Evolutionary conservation across 2,797 vertebrate genomes (phyloP), one percentile per base, ranked within the genome.

Genomic region (Stomatorhinus walkeri): DNA sequence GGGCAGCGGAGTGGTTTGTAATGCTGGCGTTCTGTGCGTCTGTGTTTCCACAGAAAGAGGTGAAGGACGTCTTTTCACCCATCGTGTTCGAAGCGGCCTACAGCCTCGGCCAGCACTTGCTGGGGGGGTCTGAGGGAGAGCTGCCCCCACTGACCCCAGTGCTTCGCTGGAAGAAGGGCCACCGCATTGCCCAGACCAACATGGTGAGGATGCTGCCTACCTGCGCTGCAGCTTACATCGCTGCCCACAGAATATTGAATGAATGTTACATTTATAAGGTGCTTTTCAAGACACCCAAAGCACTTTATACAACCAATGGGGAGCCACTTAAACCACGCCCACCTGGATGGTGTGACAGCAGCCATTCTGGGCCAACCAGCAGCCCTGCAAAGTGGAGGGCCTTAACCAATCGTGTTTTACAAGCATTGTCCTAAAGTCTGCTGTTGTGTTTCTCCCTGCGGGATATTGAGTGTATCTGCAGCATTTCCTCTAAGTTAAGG

Each of bases 161-260:
- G 91, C 96, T 99, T 24, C 97, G 98, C 89, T 99, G 98, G 98
- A 98, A 95, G 89, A 98, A 97, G 93, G 98, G 98, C 91, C 94
- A 96, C 22, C 98, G 96, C 94, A 97, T 98, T 16, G 96, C 97
- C 1, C 95, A 95, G 56, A 97, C 94, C 92, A 99, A 99, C 90
- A 97, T 98, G 97, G 98, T 99, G 91, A 93, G 90, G 4, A 51
- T 8, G 24, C 48, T 24, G 5, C 24, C 68, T 7, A 2, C 68
- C 68, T 14, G 68, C 68, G 1, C 14, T 72, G 12, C 68, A 72
- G 28, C 64, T 36, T 4, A 72, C 10, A 32, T 28, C 68, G 10
- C 68, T 72, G 32, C 10, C 68, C 32, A 16, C 32, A 6, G 28
- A 72, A 72, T 24, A 4, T 36, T 16, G 1, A 72, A 36, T 72